Evolutionary conservation across 2,113 vertebrate species (phyloP).

Genomic region (Pangasianodon hypophthalmus): DNA sequence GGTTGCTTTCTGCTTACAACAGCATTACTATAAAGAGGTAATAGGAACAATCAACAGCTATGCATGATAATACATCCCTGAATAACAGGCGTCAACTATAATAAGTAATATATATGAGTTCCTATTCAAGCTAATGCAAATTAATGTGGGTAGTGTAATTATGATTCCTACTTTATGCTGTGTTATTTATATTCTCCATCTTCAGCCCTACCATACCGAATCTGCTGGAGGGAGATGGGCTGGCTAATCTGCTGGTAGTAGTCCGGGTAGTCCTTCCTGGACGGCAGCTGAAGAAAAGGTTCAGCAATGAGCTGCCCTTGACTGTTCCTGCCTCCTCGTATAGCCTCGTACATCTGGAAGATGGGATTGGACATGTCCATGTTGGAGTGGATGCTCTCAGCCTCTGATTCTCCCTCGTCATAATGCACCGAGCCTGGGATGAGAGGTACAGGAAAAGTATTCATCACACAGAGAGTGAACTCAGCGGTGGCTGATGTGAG

Average conservation of each 20-base stretch:
- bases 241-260: constrained; percentile 96
- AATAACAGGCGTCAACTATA: neutral
- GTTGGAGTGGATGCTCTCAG: constrained; percentile 91
- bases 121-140: neutral
- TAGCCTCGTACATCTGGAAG: constrained; percentile 94
- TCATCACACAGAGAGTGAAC: neutral
- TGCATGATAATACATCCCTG: neutral
- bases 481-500: neutral
- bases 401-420: constrained; percentile 93
- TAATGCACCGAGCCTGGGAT: constrained; percentile 80
- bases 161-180: neutral
- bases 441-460: neutral
- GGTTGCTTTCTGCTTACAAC: neutral
- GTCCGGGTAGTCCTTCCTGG: constrained; percentile 96
- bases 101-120: neutral
- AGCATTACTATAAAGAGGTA: neutral
- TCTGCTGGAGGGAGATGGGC: constrained; percentile 90
- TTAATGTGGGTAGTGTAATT: too few species aligned
- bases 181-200: neutral
- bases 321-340: constrained; percentile 91
- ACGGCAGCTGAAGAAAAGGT: constrained; percentile 94
- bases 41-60: neutral
- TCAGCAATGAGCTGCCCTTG: constrained; percentile 96
- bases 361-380: constrained; percentile 94
- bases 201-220: constrained; percentile 77